Percentiles rank a stretch among this genome's conserved stretches.
phyloP scores from a whole-genome alignment of 2,797 vertebrate genomes.

The Ispidina picta region DNA sequence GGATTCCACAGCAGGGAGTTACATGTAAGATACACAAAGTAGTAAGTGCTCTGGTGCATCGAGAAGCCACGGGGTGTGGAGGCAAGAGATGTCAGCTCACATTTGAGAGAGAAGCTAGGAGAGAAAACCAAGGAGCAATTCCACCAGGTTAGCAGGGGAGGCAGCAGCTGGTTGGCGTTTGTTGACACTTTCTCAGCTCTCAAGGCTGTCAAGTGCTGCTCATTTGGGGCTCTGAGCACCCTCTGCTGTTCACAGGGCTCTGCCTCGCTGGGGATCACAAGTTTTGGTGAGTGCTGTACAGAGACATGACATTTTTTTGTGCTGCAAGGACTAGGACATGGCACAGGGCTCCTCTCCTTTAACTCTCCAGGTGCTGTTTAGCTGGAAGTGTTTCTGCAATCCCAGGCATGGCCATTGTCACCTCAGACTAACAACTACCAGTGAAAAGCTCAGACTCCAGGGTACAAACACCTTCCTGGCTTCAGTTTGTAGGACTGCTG shows the following conservation, averaged over 20 bases:
- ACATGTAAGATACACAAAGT: background rate
- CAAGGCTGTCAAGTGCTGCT: background rate
- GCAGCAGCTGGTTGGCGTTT: background rate
- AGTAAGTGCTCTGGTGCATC: slow-evolving; percentile 9
- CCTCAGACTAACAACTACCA: background rate
- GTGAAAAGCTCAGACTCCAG: background rate
- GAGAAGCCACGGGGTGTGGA: background rate
- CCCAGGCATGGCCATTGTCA: background rate
- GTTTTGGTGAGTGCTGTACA: background rate
- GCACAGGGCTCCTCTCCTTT: background rate
- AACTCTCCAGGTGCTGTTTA: background rate
- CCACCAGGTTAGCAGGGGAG: background rate
- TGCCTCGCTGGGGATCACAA: background rate
- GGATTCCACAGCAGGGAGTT: background rate
- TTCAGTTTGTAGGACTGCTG: background rate
- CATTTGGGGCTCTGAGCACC: background rate
- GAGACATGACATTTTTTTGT: background rate
- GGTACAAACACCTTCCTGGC: background rate
- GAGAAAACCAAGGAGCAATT: background rate
- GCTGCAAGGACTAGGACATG: background rate
- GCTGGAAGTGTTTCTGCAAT: background rate
- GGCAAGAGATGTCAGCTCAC: background rate
- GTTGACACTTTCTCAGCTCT: background rate
- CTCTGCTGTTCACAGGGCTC: background rate
- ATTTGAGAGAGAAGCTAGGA: background rate